Percentiles rank a stretch among this genome's conserved stretches.
Conservation (phyloP, 2,888 invertebrate species). For the Acleris holmiana region DNA sequence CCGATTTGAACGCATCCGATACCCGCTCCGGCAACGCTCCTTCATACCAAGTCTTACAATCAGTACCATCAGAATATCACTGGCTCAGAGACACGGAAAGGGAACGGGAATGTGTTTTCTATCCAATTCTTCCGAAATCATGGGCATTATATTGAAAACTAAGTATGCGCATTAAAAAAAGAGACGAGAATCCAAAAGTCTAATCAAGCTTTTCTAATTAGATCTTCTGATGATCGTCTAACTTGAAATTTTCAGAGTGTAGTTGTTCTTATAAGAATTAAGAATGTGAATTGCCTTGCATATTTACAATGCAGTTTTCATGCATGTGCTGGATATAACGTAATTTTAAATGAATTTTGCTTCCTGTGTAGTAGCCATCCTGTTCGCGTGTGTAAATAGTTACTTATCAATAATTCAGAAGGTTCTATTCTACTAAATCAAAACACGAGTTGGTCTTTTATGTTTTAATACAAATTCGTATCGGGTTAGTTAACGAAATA, state of each 20-base stretch:
- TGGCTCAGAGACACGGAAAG: slow-evolving; percentile 28
- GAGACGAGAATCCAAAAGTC: neutral
- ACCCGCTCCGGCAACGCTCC: slow-evolving; percentile 75
- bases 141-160: neutral
- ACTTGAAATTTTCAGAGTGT: slow-evolving; percentile 58
- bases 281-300: slow-evolving; percentile 60
- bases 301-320: slow-evolving; percentile 74
- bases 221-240: slow-evolving; percentile 24
- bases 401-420: slow-evolving; percentile 48
- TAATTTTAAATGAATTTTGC: slow-evolving; percentile 11
- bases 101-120: slow-evolving; percentile 4
- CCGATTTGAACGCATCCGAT: slow-evolving; percentile 78
- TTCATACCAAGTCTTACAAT: slow-evolving; percentile 79
- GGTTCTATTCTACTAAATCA: slow-evolving; percentile 83
- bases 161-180: slow-evolving; percentile 5
- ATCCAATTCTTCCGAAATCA: slow-evolving; percentile 4
- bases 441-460: slow-evolving; percentile 81
- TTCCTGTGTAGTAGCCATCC: neutral
- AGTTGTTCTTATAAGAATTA: slow-evolving; percentile 65
- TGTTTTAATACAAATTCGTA: slow-evolving; percentile 79
- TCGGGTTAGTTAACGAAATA: slow-evolving; percentile 71
- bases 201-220: slow-evolving; percentile 11
- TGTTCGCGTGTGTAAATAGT: slow-evolving; percentile 15
- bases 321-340: slow-evolving; percentile 29
- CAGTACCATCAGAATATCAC: slow-evolving; percentile 57